phyloP scores from a whole-genome alignment of 2,888 invertebrate species.

The Andrena marginata region DNA sequence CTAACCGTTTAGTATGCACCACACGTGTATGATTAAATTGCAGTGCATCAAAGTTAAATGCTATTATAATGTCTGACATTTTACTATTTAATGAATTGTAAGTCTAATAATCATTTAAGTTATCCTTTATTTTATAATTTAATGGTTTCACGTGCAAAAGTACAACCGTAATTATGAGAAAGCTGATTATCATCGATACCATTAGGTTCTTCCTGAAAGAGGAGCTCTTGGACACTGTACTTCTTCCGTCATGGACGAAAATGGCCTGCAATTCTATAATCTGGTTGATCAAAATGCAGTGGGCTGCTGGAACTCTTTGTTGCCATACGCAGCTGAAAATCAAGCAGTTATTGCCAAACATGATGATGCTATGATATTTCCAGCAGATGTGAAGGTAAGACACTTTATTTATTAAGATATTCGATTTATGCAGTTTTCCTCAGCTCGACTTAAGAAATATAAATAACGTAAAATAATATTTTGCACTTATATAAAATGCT shows the following conservation, averaged over 20 bases:
- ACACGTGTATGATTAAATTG: too few relatives aligned
- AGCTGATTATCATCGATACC: not conserved
- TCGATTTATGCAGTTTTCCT: not conserved
- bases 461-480: too few relatives aligned
- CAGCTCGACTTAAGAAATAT: not conserved
- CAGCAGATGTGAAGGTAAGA: conserved; percentile 91
- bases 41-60: too few relatives aligned
- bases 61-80: too few relatives aligned
- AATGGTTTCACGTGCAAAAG: not conserved
- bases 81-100: too few relatives aligned
- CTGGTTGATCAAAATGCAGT: conserved; percentile 93
- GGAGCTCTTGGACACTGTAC: conserved; percentile 90
- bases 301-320: conserved; percentile 92
- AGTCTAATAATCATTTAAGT: too few relatives aligned
- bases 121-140: too few relatives aligned
- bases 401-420: not conserved
- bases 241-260: conserved; percentile 90
- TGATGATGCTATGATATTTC: conserved; percentile 91
- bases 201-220: conserved; percentile 87
- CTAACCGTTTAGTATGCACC: too few relatives aligned
- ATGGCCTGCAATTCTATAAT: conserved; percentile 91
- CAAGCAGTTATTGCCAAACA: conserved; percentile 91
- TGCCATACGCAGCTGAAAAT: conserved; percentile 89
- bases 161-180: not conserved
- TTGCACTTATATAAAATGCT: too few relatives aligned